A percentile compares a stretch with the other conserved stretches of the same genome.
Conservation (phyloP, 2,113 vertebrate species). For the Sterna hirundo region DNA sequence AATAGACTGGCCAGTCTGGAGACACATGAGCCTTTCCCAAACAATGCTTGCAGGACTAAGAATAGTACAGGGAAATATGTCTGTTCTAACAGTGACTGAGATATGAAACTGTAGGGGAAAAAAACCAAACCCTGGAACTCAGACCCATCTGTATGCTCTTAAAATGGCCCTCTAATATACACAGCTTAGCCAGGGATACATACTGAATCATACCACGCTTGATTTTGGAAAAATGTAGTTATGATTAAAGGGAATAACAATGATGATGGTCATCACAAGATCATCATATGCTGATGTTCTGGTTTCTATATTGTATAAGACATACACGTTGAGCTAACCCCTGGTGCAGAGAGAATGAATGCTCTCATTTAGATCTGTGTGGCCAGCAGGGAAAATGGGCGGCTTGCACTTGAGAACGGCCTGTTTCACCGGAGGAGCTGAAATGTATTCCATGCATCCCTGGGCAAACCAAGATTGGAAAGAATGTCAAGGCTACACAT, state of each 20-base stretch:
- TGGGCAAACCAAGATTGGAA: background rate
- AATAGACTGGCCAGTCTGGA: background rate
- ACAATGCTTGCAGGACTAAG: background rate
- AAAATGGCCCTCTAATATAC: background rate
- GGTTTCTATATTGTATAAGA: background rate
- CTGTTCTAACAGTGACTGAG: background rate
- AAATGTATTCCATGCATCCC: background rate
- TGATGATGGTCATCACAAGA: rapidly evolving
- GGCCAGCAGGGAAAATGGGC: background rate
- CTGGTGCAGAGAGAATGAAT: background rate
- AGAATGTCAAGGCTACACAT: background rate
- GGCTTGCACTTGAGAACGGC: background rate
- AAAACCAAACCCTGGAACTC: background rate
- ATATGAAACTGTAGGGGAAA: background rate
- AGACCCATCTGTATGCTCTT: background rate
- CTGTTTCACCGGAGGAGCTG: background rate
- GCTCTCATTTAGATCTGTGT: background rate
- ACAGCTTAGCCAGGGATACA: background rate
- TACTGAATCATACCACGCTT: rapidly evolving
- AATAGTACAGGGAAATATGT: background rate
- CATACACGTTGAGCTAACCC: background rate
- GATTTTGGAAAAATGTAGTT: background rate
- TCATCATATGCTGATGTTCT: background rate
- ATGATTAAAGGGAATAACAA: background rate
- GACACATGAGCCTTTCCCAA: background rate